A percentile compares a stretch with the other conserved stretches of the same genome.
phyloP scores from a whole-genome alignment of 2,888 invertebrate genomes.

The Mechanitis messenoides region DNA sequence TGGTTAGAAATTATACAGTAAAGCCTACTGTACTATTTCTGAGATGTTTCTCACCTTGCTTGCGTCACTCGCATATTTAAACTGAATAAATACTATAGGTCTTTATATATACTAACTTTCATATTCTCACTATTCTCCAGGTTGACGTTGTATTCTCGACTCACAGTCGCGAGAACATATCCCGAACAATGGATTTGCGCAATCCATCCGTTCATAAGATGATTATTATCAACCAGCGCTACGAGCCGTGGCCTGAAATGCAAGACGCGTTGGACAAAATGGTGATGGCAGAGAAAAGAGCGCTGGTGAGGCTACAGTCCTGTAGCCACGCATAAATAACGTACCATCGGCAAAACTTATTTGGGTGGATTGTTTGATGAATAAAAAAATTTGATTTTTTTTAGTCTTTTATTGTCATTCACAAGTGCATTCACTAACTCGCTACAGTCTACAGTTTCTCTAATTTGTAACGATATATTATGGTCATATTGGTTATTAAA shows the following conservation, averaged over 20 bases:
- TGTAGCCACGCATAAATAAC: constrained; percentile 32
- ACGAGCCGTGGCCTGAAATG: constrained; percentile 63
- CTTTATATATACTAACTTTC: not conserved
- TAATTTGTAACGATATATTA: constrained; percentile 3
- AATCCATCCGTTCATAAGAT: constrained; percentile 55
- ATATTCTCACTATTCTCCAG: constrained; percentile 34
- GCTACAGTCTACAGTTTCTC: constrained; percentile 24
- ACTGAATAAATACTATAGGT: not conserved
- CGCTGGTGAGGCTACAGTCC: constrained; percentile 39
- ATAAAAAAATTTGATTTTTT: constrained; percentile 35
- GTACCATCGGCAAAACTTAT: too few relatives aligned
- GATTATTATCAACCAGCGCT: constrained; percentile 53
- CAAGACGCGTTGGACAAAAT: constrained; percentile 60
- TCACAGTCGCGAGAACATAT: constrained; percentile 45
- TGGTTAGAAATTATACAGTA: too few relatives aligned
- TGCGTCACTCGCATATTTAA: too few relatives aligned
- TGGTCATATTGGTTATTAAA: too few relatives aligned
- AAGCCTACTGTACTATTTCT: too few relatives aligned
- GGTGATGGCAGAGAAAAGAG: constrained; percentile 42
- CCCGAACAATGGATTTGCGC: constrained; percentile 62
- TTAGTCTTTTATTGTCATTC: constrained; percentile 73
- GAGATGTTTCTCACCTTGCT: too few relatives aligned
- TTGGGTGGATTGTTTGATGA: not conserved
- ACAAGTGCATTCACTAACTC: constrained; percentile 61
- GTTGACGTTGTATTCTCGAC: constrained; percentile 53